Evolutionary conservation across 2,888 invertebrate genomes (phyloP).

Genomic region (Sarcophaga caerulescens): DNA sequence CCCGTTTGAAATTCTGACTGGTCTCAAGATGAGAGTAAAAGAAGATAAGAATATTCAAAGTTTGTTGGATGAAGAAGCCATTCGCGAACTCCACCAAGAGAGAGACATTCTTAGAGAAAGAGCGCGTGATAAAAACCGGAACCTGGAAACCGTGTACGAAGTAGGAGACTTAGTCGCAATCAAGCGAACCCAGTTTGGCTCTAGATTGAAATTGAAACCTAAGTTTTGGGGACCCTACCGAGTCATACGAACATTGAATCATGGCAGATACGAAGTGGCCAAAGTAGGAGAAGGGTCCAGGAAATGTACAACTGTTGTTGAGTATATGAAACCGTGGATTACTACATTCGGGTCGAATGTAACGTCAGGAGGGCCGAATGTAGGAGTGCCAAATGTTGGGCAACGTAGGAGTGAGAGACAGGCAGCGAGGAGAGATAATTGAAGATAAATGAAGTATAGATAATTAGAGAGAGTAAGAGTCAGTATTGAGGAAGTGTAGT

Average conservation of each 20-base stretch:
- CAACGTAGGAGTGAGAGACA: no score
- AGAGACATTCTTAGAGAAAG: constrained; percentile 44
- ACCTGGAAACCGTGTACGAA: constrained; percentile 26
- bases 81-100: constrained; percentile 24
- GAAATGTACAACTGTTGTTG: no score
- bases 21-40: constrained; percentile 43
- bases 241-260: background rate
- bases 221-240: constrained; percentile 34
- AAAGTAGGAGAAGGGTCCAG: background rate
- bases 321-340: background rate
- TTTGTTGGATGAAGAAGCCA: constrained; percentile 29
- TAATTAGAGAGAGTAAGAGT: no score
- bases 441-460: no score
- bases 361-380: no score
- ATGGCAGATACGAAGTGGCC: background rate
- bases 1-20: constrained; percentile 59
- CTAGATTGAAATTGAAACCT: constrained; percentile 44
- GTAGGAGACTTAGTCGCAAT: constrained; percentile 57
- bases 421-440: no score
- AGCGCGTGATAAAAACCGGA: constrained; percentile 17
- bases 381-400: no score
- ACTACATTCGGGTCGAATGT: background rate
- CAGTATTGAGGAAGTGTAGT: no score
- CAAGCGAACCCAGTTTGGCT: constrained; percentile 58
- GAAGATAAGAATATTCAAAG: constrained; percentile 20